Evolutionary conservation across 2,888 invertebrate genomes (phyloP).

Genomic region (Drosophila mercatorum): DNA sequence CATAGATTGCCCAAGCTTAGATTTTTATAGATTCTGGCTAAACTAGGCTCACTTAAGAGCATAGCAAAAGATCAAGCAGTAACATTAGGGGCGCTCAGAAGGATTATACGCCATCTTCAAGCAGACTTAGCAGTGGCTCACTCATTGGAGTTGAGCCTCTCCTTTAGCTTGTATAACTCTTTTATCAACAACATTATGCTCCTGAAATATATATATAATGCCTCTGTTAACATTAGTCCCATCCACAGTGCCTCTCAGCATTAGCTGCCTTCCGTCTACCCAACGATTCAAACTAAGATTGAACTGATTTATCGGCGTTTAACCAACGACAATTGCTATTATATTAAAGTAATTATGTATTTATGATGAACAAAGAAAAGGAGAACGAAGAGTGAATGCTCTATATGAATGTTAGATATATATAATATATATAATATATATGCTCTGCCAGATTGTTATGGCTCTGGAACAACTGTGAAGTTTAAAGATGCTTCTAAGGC

Average conservation of each 20-base stretch:
- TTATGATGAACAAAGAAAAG: constrained; percentile 33
- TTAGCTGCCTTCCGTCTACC: background rate
- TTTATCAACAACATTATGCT: too few relatives aligned
- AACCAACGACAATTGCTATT: constrained; percentile 36
- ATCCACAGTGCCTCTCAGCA: background rate
- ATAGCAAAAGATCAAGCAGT: too few relatives aligned
- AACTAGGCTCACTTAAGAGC: too few relatives aligned
- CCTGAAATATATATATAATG: background rate
- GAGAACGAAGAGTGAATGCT: background rate
- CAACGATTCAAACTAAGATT: constrained; percentile 17
- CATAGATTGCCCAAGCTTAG: too few relatives aligned
- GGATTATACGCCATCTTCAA: too few relatives aligned
- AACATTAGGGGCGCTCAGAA: too few relatives aligned
- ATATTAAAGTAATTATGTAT: constrained; percentile 44
- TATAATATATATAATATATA: background rate
- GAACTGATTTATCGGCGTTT: constrained; percentile 43
- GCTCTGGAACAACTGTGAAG: background rate
- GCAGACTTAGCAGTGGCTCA: too few relatives aligned
- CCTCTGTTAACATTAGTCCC: background rate
- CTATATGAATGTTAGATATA: background rate
- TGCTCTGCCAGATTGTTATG: background rate
- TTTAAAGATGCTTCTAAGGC: too few relatives aligned
- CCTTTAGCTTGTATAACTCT: too few relatives aligned
- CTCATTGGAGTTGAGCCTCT: too few relatives aligned
- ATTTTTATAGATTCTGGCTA: too few relatives aligned